These are phyloP conservation scores for Lamellibrachia satsuma DNA, from an alignment of 2,888 invertebrate species.

Conservation along the genomic window DNA sequence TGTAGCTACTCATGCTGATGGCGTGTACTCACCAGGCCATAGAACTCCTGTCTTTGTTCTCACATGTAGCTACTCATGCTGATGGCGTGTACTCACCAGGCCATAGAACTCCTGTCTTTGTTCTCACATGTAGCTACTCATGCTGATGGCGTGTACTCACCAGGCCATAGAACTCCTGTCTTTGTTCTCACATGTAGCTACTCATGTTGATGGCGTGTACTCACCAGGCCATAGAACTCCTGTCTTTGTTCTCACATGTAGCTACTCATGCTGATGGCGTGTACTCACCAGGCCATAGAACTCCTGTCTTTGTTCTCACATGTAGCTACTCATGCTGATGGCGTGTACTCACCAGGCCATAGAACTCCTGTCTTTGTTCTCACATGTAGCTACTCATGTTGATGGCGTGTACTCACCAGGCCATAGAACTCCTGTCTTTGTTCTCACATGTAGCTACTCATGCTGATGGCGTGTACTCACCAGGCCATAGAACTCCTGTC, in stretches of 20 bases:
- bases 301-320: conserved; percentile 67
- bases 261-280: conserved; percentile 70
- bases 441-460: conserved; percentile 69
- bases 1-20: conserved; percentile 69
- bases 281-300: conserved; percentile 59
- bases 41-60: conserved; percentile 65
- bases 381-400: conserved; percentile 69
- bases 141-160: conserved; percentile 71
- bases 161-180: conserved; percentile 53
- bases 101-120: conserved; percentile 61
- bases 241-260: conserved; percentile 69
- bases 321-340: conserved; percentile 69
- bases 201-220: conserved; percentile 71
- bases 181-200: conserved; percentile 69
- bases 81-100: conserved; percentile 69
- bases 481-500: conserved; percentile 53
- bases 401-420: conserved; percentile 69
- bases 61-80: conserved; percentile 69
- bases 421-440: conserved; percentile 61
- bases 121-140: conserved; percentile 69
- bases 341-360: conserved; percentile 68
- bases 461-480: conserved; percentile 71
- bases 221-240: conserved; percentile 50
- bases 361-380: conserved; percentile 65
- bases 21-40: conserved; percentile 68